Base-by-base conservation (phyloP, 53 echinoderm and acorn worm species). In the Apostichopus leukothele region DNA sequence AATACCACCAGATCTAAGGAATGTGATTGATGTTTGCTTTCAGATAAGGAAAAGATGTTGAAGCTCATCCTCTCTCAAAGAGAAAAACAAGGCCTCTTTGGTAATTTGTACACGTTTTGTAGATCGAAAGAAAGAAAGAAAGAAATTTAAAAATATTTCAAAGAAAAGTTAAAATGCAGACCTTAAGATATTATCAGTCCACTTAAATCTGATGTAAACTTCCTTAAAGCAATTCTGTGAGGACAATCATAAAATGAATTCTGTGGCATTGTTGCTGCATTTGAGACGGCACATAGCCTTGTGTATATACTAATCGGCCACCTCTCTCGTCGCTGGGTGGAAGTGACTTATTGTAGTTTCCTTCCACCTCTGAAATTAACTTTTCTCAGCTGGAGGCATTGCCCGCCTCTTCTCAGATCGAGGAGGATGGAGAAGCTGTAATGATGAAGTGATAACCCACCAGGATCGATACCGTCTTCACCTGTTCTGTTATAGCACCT, bases 351-450 rank as follows among this genome's bases (percentile, higher is more conserved):
- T 63, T 63, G 14, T 16, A 26, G 78, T 77, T 77, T 51, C 52
- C 16, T 53, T 53, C 12, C 79, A 27, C 51, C 79, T 16, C 51
- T 79, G 12, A 79, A 79, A 79, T 79, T 79, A 79, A 16, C 53
- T n/a, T n/a, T 19, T 51, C 79, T 19, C 79, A 12, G 50, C 53
- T 79, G 79, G 79, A 79, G 51, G 19, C 52, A 51, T 19, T 7
- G 10, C 14, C 79, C 50, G 51, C 53, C 79, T 79, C 79, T 5
- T 20, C 50, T 5, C 63, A 63, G 16, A 63, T 63, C 0, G 11
- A 63, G 63, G 63, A 63, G 63, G 63, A 63, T 16, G 16, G 63
- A 13, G 11, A 63, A 63, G 63, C 63, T 11, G 63, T 63, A 63
- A 63, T 63, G 63, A 63, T 63, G 63, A 63, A 63, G 63, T 63